phyloP scores from a whole-genome alignment of 2,113 vertebrate genomes.

The Chunga burmeisteri region DNA sequence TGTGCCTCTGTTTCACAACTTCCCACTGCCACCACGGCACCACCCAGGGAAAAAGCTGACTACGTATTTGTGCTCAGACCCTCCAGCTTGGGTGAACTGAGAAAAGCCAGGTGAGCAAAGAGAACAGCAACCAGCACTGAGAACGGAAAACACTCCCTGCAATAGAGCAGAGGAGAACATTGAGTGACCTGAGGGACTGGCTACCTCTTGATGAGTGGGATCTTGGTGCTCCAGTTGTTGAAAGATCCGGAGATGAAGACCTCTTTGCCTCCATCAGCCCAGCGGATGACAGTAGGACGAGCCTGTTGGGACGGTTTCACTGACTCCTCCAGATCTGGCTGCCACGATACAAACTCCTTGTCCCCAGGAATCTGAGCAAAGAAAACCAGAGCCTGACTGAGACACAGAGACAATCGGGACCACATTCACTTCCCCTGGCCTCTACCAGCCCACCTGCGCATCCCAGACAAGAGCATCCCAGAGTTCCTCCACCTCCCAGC shows the following conservation, averaged over 20 bases:
- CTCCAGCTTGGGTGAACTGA: background rate
- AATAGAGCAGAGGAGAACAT: background rate
- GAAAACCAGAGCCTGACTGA: background rate
- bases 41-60: background rate
- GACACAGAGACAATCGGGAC: background rate
- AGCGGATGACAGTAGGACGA: conserved; percentile 95
- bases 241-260: conserved; percentile 96
- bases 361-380: conserved; percentile 82
- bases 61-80: background rate
- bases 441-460: background rate
- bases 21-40: background rate
- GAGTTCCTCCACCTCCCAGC: background rate
- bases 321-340: conserved; percentile 87
- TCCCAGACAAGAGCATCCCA: background rate
- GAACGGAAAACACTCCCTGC: background rate
- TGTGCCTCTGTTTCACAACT: background rate
- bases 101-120: background rate
- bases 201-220: conserved; percentile 96
- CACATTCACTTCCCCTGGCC: background rate
- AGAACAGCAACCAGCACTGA: background rate
- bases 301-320: conserved; percentile 87
- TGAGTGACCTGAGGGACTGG: background rate
- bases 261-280: conserved; percentile 94
- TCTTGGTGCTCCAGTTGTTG: conserved; percentile 95
- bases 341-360: conserved; percentile 87